A percentile compares a stretch with the other conserved stretches of the same genome.
Conservation (phyloP, 2,113 vertebrate species). For the Ibidorhyncha struthersii region DNA sequence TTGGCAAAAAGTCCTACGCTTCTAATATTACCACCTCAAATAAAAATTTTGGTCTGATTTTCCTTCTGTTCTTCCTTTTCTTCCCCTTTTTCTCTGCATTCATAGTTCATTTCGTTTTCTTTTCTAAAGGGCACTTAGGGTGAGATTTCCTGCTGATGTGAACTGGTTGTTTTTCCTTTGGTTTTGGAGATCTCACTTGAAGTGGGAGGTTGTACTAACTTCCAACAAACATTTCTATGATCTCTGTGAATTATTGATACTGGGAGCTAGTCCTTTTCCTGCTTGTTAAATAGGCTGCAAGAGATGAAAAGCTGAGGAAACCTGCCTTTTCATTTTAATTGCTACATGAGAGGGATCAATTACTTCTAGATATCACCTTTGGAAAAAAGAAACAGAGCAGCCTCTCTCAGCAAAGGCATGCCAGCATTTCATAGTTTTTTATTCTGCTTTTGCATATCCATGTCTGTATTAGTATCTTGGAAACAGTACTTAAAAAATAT, state of each 20-base stretch:
- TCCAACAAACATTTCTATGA: background rate
- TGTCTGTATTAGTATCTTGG: background rate
- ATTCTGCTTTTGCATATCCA: background rate
- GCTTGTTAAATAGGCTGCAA: background rate
- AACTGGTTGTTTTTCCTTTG: background rate
- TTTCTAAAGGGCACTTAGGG: background rate
- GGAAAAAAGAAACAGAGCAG: background rate
- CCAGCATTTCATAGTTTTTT: background rate
- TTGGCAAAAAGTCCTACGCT: background rate
- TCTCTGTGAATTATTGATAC: background rate
- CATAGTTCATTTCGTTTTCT: background rate
- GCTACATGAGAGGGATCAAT: background rate
- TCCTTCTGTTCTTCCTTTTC: background rate
- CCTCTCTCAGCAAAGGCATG: background rate
- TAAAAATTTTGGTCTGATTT: background rate
- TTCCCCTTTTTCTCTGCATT: background rate
- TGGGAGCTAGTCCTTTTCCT: background rate
- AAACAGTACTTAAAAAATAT: background rate
- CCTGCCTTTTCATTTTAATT: conserved; percentile 12
- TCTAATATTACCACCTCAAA: background rate
- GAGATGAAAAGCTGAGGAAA: background rate
- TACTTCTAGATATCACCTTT: background rate
- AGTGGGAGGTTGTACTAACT: background rate
- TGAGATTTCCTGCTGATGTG: background rate
- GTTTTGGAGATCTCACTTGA: background rate